phyloP scores from a whole-genome alignment of 2,797 vertebrate species.

The Sebastes vulpes region DNA sequence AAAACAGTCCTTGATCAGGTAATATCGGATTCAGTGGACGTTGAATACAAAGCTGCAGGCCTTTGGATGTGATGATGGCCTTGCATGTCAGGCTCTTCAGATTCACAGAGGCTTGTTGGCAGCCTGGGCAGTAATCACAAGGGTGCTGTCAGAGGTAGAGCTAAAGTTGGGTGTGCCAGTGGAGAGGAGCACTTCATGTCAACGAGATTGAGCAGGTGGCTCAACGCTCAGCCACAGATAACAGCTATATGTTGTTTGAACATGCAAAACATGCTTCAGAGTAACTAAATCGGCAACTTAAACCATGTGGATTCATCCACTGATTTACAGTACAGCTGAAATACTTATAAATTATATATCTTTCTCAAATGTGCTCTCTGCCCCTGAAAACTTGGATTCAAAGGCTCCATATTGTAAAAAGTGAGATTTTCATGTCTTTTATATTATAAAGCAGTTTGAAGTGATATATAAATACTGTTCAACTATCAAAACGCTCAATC shows the following conservation, averaged over 20 bases:
- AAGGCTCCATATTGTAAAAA: no score
- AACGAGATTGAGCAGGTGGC: neutral
- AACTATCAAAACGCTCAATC: no score
- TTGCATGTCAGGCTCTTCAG: neutral
- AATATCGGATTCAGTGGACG: conserved; percentile 8
- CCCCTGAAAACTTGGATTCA: neutral
- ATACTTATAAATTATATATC: neutral
- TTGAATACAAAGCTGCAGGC: neutral
- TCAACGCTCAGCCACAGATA: neutral
- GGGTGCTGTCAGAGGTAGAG: neutral
- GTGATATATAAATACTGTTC: no score
- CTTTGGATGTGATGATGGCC: neutral
- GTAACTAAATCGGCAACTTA: neutral
- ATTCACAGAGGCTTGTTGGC: neutral
- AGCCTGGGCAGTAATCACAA: neutral
- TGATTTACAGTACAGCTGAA: neutral
- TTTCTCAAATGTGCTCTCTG: neutral
- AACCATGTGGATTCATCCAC: neutral
- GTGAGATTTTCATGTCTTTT: no score
- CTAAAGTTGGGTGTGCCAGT: neutral
- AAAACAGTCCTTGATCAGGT: conserved; percentile 1
- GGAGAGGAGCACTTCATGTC: neutral
- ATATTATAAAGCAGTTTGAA: no score
- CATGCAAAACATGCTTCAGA: neutral
- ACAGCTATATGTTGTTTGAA: neutral